Evolutionary conservation across 2,888 invertebrate genomes (phyloP).

Genomic region (Psylliodes chrysocephalus): DNA sequence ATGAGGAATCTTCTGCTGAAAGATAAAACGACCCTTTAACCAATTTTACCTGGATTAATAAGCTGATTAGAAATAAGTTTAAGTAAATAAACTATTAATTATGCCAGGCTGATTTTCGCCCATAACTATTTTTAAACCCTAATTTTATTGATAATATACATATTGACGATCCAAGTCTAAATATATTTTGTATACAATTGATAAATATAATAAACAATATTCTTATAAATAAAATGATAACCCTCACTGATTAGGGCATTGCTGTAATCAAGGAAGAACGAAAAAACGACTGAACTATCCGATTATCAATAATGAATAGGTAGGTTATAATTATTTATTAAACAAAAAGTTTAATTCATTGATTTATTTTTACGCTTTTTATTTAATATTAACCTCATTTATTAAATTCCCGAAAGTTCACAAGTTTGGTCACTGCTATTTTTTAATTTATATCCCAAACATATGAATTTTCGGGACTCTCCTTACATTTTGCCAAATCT

Average conservation of each 20-base stretch:
- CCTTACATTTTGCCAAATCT: too few relatives aligned
- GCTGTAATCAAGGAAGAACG: neutral
- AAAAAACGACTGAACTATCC: neutral
- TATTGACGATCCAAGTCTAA: neutral
- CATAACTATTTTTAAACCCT: neutral
- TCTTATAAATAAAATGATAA: slow-evolving; percentile 5
- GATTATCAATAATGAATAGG: neutral
- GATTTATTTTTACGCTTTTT: neutral
- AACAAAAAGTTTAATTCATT: neutral
- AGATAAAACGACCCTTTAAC: neutral
- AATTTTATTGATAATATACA: neutral
- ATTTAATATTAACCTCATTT: too few relatives aligned
- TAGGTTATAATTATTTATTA: too few relatives aligned
- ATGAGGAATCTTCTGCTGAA: neutral
- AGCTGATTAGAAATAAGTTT: neutral
- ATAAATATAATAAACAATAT: slow-evolving; percentile 4
- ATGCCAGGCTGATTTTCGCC: neutral
- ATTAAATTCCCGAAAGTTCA: too few relatives aligned
- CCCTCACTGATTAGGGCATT: neutral
- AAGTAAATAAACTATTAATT: neutral
- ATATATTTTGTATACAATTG: slow-evolving; percentile 11
- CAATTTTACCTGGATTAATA: neutral
- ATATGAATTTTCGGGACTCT: too few relatives aligned
- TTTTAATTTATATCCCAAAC: too few relatives aligned
- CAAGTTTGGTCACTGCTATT: too few relatives aligned